phyloP scores from a whole-genome alignment of 2,113 vertebrate genomes.

The Thermophis baileyi region DNA sequence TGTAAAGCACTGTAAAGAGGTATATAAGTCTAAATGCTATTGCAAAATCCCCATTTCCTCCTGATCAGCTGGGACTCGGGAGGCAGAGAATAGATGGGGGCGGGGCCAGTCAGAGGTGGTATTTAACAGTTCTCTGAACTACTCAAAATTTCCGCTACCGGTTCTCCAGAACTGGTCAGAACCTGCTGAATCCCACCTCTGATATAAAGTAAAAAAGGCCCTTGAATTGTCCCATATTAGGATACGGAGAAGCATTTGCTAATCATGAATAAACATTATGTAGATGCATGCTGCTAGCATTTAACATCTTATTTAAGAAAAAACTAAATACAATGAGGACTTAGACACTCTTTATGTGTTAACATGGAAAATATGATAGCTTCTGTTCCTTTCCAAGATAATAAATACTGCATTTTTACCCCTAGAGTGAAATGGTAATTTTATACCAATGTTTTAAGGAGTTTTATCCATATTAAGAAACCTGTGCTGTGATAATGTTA shows the following conservation, averaged over 20 bases:
- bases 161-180: too few species aligned
- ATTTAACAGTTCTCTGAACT: too few species aligned
- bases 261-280: conserved; percentile 10
- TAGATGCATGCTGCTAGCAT: background rate
- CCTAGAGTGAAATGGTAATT: background rate
- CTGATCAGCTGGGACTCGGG: too few species aligned
- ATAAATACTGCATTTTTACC: background rate
- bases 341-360: background rate
- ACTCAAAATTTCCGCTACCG: too few species aligned
- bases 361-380: background rate
- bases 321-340: background rate
- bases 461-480: background rate
- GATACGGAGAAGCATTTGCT: conserved; percentile 1
- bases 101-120: too few species aligned
- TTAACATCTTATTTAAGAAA: conserved; percentile 1
- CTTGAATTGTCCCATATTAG: conserved; percentile 28
- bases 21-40: too few species aligned
- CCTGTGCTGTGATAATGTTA: background rate
- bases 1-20: too few species aligned
- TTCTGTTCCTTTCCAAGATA: background rate
- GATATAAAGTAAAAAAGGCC: conserved; percentile 33
- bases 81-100: too few species aligned
- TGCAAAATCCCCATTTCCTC: too few species aligned
- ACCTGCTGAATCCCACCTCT: too few species aligned
- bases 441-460: background rate